Percentiles rank a stretch among this genome's conserved stretches.
phyloP scores from a whole-genome alignment of 1,140 invertebrate species.

The Cyrtorhinus lividipennis region DNA sequence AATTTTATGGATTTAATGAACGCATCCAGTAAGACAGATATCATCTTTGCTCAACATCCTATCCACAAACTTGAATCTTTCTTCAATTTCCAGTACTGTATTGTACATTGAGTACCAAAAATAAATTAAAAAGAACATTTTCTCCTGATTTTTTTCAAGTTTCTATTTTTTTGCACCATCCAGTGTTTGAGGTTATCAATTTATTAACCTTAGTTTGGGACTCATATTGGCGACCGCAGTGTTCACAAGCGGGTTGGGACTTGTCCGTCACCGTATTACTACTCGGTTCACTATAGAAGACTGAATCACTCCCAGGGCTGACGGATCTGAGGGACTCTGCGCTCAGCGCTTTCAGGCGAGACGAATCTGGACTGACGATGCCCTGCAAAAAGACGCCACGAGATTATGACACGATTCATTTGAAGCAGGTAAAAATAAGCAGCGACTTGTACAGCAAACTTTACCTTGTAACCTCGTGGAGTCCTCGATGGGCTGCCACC shows the following conservation, averaged over 20 bases:
- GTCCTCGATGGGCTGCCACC: conserved; percentile 25
- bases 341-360: conserved; percentile 56
- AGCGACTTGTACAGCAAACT: no score
- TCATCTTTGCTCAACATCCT: no score
- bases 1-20: no score
- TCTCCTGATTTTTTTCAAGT: no score
- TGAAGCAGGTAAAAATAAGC: not conserved
- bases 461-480: not conserved
- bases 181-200: no score
- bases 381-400: conserved; percentile 16
- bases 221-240: conserved; percentile 60
- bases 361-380: conserved; percentile 25
- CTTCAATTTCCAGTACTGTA: no score
- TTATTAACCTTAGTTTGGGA: not conserved
- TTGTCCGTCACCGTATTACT: conserved; percentile 27
- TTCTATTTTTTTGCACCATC: no score
- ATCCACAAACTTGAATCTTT: no score
- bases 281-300: conserved; percentile 66
- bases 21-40: no score
- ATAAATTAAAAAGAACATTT: no score
- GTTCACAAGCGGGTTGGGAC: conserved; percentile 44
- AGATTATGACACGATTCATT: not conserved
- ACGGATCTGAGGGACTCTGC: conserved; percentile 68
- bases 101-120: no score
- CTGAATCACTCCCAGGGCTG: conserved; percentile 73